Percentiles rank a stretch among this genome's conserved stretches.
phyloP scores from a whole-genome alignment of 2,888 invertebrate species.

The Andrena dorsata region DNA sequence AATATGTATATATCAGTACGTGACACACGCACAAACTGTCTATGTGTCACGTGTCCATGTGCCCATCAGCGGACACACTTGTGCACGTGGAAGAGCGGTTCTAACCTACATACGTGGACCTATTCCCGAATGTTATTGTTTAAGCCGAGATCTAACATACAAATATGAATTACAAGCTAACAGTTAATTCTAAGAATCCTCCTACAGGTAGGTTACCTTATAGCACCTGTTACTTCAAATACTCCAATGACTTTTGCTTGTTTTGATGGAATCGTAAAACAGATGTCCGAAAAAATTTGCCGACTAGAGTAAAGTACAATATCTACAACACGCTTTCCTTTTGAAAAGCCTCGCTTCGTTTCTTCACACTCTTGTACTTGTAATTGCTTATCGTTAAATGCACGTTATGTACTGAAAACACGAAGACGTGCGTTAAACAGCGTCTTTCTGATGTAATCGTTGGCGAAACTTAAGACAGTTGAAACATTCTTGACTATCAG shows the following conservation, averaged over 20 bases:
- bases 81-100: slow-evolving; percentile 43
- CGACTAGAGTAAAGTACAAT: background rate
- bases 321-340: background rate
- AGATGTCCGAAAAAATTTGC: slow-evolving; percentile 20
- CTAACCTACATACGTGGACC: slow-evolving; percentile 45
- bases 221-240: background rate
- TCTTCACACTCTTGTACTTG: background rate
- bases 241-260: too few relatives aligned
- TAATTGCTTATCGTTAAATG: background rate
- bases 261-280: slow-evolving; percentile 1
- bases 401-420: background rate
- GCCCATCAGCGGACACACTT: background rate
- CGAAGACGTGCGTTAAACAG: background rate
- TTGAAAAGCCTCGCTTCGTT: background rate
- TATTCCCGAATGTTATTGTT: slow-evolving; percentile 23
- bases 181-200: slow-evolving; percentile 75
- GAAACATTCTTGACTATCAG: background rate
- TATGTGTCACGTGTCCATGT: background rate
- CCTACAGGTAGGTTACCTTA: slow-evolving; percentile 74
- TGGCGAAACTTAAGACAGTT: background rate
- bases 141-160: slow-evolving; percentile 1
- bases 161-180: slow-evolving; percentile 76
- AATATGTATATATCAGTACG: too few relatives aligned
- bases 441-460: background rate
- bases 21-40: background rate